Evolutionary conservation across 2,888 invertebrate genomes (phyloP).

Genomic region (Cosmorhoe ocellata): DNA sequence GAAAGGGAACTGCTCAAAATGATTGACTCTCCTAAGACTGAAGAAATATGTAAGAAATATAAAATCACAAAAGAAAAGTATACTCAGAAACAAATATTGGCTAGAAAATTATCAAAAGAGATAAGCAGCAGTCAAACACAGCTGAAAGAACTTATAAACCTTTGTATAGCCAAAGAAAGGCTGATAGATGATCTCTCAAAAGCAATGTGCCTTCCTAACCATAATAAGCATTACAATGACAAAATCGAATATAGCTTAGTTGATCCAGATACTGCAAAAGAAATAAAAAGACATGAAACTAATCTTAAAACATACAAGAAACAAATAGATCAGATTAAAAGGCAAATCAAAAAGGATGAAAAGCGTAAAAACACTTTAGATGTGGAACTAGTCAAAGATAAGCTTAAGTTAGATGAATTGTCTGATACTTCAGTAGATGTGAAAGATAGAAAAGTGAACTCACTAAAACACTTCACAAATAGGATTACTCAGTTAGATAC

Average conservation of each 20-base stretch:
- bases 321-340: constrained; percentile 88
- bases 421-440: constrained; percentile 76
- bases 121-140: constrained; percentile 86
- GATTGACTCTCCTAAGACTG: constrained; percentile 77
- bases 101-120: constrained; percentile 79
- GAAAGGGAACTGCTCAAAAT: constrained; percentile 78
- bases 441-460: constrained; percentile 81
- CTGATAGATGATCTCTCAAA: constrained; percentile 86
- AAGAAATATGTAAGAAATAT: constrained; percentile 77
- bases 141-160: constrained; percentile 87
- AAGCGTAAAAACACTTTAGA: constrained; percentile 87
- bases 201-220: constrained; percentile 58
- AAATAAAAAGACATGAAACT: constrained; percentile 87
- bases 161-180: constrained; percentile 86
- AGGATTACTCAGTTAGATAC: constrained; percentile 86
- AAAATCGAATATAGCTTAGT: constrained; percentile 82
- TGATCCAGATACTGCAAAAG: constrained; percentile 83
- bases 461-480: constrained; percentile 84
- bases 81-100: constrained; percentile 73
- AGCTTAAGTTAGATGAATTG: constrained; percentile 76
- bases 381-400: constrained; percentile 83
- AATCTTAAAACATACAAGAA: constrained; percentile 89
- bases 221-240: constrained; percentile 75
- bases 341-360: constrained; percentile 88
- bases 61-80: constrained; percentile 80